A percentile compares a stretch with the other conserved stretches of the same genome.
phyloP scores from a whole-genome alignment of 2,113 vertebrate genomes.

The Edolisoma coerulescens region DNA sequence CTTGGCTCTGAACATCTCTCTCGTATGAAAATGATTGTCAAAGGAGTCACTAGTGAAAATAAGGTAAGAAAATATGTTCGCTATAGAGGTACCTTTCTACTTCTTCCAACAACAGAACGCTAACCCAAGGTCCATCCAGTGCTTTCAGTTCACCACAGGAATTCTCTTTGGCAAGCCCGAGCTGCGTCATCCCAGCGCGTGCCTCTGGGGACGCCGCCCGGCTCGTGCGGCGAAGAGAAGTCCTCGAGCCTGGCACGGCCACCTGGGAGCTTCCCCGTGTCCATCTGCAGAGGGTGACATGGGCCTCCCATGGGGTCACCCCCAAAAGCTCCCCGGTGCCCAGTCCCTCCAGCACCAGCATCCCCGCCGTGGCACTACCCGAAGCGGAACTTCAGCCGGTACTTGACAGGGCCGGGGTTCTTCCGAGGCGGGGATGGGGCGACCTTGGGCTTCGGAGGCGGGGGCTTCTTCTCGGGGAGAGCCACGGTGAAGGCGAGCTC shows the following conservation, averaged over 20 bases:
- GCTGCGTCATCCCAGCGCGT: background rate
- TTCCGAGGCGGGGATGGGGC: conserved; percentile 51
- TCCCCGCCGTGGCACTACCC: conserved; percentile 59
- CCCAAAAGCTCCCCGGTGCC: background rate
- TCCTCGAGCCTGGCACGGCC: background rate
- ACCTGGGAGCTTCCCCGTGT: background rate
- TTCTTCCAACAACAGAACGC: background rate
- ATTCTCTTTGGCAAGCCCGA: conserved; percentile 36
- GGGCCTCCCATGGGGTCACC: background rate
- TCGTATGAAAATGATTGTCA: conserved; percentile 37
- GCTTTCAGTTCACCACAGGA: conserved; percentile 8
- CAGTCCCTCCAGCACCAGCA: fast-evolving
- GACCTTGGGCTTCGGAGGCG: conserved; percentile 33
- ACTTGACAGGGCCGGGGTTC: conserved; percentile 73
- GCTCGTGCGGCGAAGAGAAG: background rate
- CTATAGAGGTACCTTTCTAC: conserved; percentile 46
- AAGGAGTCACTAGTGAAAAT: conserved; percentile 50
- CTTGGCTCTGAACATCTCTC: conserved; percentile 10
- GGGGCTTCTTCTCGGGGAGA: conserved; percentile 74
- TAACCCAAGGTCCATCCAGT: background rate
- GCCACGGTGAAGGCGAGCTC: conserved; percentile 86
- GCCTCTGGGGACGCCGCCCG: background rate
- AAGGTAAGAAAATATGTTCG: conserved; percentile 45
- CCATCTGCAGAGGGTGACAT: no score
- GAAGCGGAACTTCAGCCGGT: conserved; percentile 94